Base-by-base conservation (phyloP, 2,113 vertebrate genomes). In the Mesembrinibis cayennensis region DNA sequence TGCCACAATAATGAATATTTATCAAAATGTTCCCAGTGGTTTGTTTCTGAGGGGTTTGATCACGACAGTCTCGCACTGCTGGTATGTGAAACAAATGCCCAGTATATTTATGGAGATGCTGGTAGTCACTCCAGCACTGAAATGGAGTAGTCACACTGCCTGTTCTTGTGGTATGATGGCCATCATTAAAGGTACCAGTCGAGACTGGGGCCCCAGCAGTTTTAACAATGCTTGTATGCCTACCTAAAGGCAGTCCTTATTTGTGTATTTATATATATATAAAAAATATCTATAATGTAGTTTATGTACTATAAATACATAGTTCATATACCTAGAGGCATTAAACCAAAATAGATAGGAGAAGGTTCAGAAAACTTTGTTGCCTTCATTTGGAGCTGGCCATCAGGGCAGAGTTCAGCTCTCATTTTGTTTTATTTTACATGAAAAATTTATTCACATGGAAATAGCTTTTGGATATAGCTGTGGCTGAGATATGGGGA, bases 21-120 rank as follows among this genome's bases (percentile, higher is more conserved):
- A 80, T 49, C 12, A 58, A 14, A 50, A 80, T 29, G 11, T 56
- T 66, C 40, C 83, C 26, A 9, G 56, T 7, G 42, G 69, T 25
- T 65, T 27, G 22, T 73, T 69, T 59, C 58, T 59, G 20, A 34
- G 73, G 61, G 47, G 22, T 38, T 74, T 72, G 40, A 30, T 49
- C 10, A 6, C 2, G 11, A 9, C 7, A 32, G 23, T 11, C 26
- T 40, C 1, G 0, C 4, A 0, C 10, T 47, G 30, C 55, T 86
- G 63, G 18, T 19, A 11, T 23, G 7, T 21, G 38, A 45, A 36
- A 36, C 10, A 36, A 29, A 7, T 9, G 22, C 30, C 44, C 6
- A 0, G 22, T 27, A 1, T 26, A 3, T 55, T 44, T 30, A 16
- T 13, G 53, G 74, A 66, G 55, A 7, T 69, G 45, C 16, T 71